Percentiles rank a stretch among this genome's conserved stretches.
Evolutionary conservation across 1,140 invertebrate genomes (phyloP).

Genomic region (Stenopsyche tienmushanensis): DNA sequence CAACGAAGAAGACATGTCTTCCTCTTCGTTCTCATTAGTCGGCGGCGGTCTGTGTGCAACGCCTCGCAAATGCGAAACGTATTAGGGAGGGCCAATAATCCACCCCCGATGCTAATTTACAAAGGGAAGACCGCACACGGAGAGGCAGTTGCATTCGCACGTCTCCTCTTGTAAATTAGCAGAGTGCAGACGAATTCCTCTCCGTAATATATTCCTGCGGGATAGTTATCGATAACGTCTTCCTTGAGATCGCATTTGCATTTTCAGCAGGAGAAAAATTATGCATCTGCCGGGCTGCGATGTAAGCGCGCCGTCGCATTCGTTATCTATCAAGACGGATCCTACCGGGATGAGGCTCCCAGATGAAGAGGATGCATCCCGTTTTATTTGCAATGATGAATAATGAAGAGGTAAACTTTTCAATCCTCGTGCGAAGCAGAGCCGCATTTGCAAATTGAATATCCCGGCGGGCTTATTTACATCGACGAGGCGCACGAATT

Average conservation of each 20-base stretch:
- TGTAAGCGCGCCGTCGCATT: background rate
- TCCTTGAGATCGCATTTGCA: slow-evolving; percentile 12
- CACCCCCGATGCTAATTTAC: slow-evolving; percentile 13
- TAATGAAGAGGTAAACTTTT: background rate
- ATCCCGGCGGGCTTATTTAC: no score
- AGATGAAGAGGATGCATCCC: background rate
- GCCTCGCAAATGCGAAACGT: background rate
- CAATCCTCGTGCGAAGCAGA: no score
- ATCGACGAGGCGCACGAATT: no score
- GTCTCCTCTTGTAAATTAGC: slow-evolving; percentile 4
- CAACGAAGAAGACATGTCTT: background rate
- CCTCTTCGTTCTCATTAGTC: background rate
- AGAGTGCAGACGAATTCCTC: background rate
- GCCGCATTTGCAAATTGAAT: no score
- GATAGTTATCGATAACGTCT: slow-evolving; percentile 17
- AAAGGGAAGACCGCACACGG: background rate
- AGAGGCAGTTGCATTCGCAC: slow-evolving; percentile 5
- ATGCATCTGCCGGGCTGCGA: background rate
- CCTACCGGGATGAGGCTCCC: no score
- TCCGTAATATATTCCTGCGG: slow-evolving; percentile 8
- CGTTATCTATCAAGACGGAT: background rate
- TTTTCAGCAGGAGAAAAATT: slow-evolving; percentile 6
- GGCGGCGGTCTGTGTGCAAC: background rate
- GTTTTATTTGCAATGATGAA: background rate
- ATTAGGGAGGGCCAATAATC: background rate